phyloP scores from a whole-genome alignment of 2,113 vertebrate genomes.

The Amia ocellicauda region DNA sequence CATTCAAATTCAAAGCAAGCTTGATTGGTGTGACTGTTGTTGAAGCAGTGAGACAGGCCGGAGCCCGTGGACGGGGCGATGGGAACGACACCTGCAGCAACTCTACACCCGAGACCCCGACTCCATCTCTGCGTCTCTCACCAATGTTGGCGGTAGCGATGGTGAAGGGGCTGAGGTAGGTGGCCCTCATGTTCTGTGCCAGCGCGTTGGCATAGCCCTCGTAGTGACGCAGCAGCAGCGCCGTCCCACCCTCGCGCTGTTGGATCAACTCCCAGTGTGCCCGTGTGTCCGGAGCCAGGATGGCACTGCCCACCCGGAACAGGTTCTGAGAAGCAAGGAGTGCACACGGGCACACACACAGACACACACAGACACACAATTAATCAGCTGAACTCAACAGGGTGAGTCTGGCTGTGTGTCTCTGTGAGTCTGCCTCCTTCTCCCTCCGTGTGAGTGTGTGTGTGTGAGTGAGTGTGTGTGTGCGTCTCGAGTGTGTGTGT shows the following conservation, averaged over 20 bases:
- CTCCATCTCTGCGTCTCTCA: constrained; percentile 46
- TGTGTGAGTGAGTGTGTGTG: background rate
- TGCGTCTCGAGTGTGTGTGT: background rate
- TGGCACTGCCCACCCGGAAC: constrained; percentile 82
- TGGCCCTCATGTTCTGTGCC: constrained; percentile 94
- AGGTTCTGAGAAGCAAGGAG: constrained; percentile 87
- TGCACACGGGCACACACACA: constrained; percentile 22
- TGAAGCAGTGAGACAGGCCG: too few relatives aligned
- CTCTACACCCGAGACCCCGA: too few relatives aligned
- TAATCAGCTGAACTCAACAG: background rate
- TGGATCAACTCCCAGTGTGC: constrained; percentile 93
- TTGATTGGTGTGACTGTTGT: too few relatives aligned
- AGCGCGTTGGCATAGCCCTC: constrained; percentile 88
- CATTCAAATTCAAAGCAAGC: too few relatives aligned
- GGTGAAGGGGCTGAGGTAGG: constrained; percentile 94
- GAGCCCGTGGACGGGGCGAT: too few relatives aligned
- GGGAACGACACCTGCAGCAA: too few relatives aligned
- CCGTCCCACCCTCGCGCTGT: constrained; percentile 83
- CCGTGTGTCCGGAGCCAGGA: constrained; percentile 76
- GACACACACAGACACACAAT: background rate
- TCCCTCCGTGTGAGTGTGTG: background rate
- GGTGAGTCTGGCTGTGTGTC: constrained; percentile 12
- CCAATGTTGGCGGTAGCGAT: constrained; percentile 92
- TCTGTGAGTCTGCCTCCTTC: background rate
- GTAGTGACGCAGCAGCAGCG: constrained; percentile 76